Evolutionary conservation across 2,888 invertebrate species (phyloP).

Genomic region (Choreutis nemorana): DNA sequence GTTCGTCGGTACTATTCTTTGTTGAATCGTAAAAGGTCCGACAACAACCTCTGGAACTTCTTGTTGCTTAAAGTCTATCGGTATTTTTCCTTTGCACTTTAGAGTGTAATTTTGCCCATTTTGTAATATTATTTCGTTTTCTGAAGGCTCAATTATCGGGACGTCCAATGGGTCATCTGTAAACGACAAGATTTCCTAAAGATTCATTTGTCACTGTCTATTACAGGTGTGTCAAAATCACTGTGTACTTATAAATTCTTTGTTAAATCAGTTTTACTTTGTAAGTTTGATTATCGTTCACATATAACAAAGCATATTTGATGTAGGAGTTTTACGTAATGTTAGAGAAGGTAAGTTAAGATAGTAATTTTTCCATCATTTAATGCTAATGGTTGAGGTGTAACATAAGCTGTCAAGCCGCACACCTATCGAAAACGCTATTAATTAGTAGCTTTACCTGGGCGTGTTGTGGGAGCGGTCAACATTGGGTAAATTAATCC

Average conservation of each 20-base stretch:
- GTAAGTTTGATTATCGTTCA: no score
- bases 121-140: slow-evolving; percentile 40
- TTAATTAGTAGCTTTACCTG: slow-evolving; percentile 47
- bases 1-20: slow-evolving; percentile 19
- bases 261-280: no score
- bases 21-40: slow-evolving; percentile 19
- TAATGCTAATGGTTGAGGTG: slow-evolving; percentile 45
- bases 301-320: no score
- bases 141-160: slow-evolving; percentile 34
- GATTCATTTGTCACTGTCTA: no score
- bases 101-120: slow-evolving; percentile 46
- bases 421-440: slow-evolving; percentile 50
- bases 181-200: slow-evolving; percentile 26
- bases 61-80: slow-evolving; percentile 40
- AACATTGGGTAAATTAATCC: slow-evolving; percentile 60
- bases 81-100: slow-evolving; percentile 32
- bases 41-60: slow-evolving; percentile 33
- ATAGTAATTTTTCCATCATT: no score
- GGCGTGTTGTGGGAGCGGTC: slow-evolving; percentile 56
- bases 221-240: slow-evolving; percentile 7
- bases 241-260: slow-evolving; percentile 1
- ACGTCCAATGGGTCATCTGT: slow-evolving; percentile 42
- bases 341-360: no score
- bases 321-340: no score
- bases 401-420: slow-evolving; percentile 35